phyloP scores from a whole-genome alignment of 2,888 invertebrate genomes.

The Metalampra italica region DNA sequence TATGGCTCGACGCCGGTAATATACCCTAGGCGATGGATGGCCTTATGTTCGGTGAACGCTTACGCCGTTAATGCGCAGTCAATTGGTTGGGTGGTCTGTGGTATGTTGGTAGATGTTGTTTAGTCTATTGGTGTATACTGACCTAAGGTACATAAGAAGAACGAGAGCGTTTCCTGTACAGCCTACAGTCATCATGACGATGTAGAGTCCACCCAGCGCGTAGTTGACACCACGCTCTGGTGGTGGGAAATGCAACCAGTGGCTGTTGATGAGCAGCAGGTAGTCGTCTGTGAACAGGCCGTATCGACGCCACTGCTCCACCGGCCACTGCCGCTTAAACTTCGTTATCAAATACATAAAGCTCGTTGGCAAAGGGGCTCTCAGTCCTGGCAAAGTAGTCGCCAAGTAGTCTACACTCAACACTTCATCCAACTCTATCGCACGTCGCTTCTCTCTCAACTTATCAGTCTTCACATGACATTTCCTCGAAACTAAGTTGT shows the following conservation, averaged over 20 bases:
- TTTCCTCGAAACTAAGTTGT: slow-evolving; percentile 9
- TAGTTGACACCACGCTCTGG: slow-evolving; percentile 78
- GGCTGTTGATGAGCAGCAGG: slow-evolving; percentile 78
- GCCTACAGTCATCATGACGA: slow-evolving; percentile 80
- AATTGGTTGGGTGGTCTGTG: too few species aligned
- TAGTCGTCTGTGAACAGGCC: slow-evolving; percentile 79
- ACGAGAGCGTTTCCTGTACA: slow-evolving; percentile 84
- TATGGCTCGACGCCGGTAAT: too few species aligned
- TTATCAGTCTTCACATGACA: slow-evolving; percentile 20
- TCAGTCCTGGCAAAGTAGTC: slow-evolving; percentile 4
- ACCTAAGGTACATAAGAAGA: slow-evolving; percentile 85
- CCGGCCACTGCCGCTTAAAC: slow-evolving; percentile 61
- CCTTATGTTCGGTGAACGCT: too few species aligned
- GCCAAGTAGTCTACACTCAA: neutral
- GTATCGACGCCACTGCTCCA: slow-evolving; percentile 68
- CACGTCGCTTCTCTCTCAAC: slow-evolving; percentile 14
- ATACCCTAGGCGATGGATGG: too few species aligned
- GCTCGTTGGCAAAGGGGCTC: slow-evolving; percentile 1
- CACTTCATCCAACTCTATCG: neutral
- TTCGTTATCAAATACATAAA: slow-evolving; percentile 29
- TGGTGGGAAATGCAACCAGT: slow-evolving; percentile 85
- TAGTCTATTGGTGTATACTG: slow-evolving; percentile 39
- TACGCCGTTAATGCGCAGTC: too few species aligned
- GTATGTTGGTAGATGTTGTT: too few species aligned
- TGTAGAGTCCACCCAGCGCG: slow-evolving; percentile 79